A percentile compares a stretch with the other conserved stretches of the same genome.
Conservation (phyloP, 2,113 vertebrate genomes). For the Apus apus region DNA sequence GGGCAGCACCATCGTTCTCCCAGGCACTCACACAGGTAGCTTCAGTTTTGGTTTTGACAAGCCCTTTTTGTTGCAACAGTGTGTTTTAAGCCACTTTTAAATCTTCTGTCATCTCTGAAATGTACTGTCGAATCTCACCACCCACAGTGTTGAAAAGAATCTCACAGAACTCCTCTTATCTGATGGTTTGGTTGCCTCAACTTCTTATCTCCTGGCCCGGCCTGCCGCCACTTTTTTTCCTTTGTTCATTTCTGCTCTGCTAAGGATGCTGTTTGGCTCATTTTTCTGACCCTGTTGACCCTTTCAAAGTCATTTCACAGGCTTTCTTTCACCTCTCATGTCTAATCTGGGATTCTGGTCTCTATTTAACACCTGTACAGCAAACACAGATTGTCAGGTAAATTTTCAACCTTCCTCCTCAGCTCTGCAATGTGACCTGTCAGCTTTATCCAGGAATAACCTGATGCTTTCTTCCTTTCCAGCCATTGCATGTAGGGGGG, state of each 20-base stretch:
- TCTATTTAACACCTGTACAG: neutral
- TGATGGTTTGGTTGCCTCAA: conserved; percentile 22
- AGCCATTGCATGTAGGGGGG: neutral
- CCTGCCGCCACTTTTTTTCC: neutral
- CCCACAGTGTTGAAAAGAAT: conserved; percentile 22
- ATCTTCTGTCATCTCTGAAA: neutral
- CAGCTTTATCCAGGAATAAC: neutral
- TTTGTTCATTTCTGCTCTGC: conserved; percentile 11
- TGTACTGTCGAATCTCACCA: neutral
- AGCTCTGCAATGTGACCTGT: neutral
- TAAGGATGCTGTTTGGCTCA: neutral
- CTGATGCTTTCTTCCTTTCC: neutral
- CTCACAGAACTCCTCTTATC: neutral
- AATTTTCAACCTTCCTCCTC: neutral
- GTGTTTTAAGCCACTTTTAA: neutral
- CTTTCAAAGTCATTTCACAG: neutral
- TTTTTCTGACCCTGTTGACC: conserved; percentile 27
- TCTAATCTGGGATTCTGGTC: conserved; percentile 5
- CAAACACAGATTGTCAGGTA: neutral
- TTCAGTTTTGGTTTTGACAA: neutral
- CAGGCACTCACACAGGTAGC: neutral
- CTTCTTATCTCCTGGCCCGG: conserved; percentile 42
- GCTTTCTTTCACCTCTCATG: neutral
- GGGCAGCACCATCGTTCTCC: neutral
- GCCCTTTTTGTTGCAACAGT: neutral